Conservation (phyloP, 1,140 invertebrate genomes). For the Drosophila nigromelanica region DNA sequence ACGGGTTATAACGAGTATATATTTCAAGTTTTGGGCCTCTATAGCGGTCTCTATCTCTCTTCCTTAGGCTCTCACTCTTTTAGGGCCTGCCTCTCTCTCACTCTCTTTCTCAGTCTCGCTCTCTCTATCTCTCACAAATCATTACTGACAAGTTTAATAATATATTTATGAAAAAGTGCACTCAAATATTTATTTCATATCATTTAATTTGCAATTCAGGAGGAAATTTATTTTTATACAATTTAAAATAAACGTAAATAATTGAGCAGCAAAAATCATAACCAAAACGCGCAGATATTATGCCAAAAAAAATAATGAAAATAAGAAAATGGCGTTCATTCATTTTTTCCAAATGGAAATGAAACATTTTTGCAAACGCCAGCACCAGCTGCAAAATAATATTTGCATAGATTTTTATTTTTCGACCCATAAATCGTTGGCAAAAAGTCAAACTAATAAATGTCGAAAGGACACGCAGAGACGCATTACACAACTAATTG, state of each 20-base stretch:
- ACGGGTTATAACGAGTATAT: too few relatives aligned
- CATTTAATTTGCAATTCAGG: slow-evolving; percentile 9
- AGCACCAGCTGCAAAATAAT: slow-evolving; percentile 52
- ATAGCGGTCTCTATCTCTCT: too few relatives aligned
- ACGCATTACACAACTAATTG: slow-evolving; percentile 60
- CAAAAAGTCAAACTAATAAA: slow-evolving; percentile 75
- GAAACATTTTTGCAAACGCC: slow-evolving; percentile 19
- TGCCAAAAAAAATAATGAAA: background rate
- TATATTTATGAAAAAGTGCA: slow-evolving; percentile 11
- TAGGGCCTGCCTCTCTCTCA: too few relatives aligned
- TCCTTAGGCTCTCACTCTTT: too few relatives aligned
- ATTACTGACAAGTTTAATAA: background rate
- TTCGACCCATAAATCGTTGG: slow-evolving; percentile 56
- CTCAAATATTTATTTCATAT: slow-evolving; percentile 23
- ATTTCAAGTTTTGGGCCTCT: too few relatives aligned
- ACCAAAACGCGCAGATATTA: background rate
- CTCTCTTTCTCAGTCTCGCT: too few relatives aligned
- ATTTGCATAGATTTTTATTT: slow-evolving; percentile 51
- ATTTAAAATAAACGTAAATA: slow-evolving; percentile 32
- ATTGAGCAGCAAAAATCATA: slow-evolving; percentile 27
- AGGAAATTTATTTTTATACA: slow-evolving; percentile 25
- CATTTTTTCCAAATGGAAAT: slow-evolving; percentile 1
- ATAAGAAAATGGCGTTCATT: background rate
- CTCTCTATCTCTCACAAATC: too few relatives aligned
- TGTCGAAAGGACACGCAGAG: slow-evolving; percentile 51